Conservation (phyloP, 2,888 invertebrate genomes). For the Notocelia uddmanniana region DNA sequence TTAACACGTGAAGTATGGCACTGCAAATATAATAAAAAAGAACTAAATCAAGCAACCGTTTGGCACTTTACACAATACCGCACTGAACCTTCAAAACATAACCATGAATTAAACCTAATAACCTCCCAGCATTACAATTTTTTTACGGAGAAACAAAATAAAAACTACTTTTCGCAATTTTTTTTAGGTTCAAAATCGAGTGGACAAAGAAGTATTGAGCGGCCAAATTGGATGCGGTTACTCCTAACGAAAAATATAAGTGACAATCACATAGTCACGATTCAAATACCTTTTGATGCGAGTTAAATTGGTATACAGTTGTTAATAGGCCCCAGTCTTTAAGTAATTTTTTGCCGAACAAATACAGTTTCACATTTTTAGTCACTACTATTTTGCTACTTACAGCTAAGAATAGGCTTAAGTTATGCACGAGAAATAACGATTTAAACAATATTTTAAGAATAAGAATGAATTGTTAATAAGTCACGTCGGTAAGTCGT, state of each 20-base stretch:
- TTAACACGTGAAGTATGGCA: conserved; percentile 4
- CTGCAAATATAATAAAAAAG: neutral
- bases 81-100: conserved; percentile 24
- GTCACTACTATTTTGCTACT: neutral
- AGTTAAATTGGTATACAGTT: conserved; percentile 35
- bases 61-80: conserved; percentile 14
- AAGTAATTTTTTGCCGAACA: conserved; percentile 23
- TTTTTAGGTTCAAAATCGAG: neutral
- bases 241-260: conserved; percentile 52
- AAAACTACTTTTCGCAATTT: neutral
- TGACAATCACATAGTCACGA: conserved; percentile 76
- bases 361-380: neutral
- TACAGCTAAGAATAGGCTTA: no score
- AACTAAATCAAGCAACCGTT: conserved; percentile 21
- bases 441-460: no score
- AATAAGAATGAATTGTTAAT: no score
- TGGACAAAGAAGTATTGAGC: neutral
- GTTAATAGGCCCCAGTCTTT: conserved; percentile 26
- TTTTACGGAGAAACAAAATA: neutral
- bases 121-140: conserved; percentile 1
- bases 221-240: neutral
- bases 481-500: neutral
- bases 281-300: conserved; percentile 46
- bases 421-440: no score
- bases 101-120: conserved; percentile 23